Percentiles rank a stretch among this genome's conserved stretches.
Conservation (phyloP, 30 jellyfish, hydroid and myxozoan genomes). For the Kudoa iwatai region DNA sequence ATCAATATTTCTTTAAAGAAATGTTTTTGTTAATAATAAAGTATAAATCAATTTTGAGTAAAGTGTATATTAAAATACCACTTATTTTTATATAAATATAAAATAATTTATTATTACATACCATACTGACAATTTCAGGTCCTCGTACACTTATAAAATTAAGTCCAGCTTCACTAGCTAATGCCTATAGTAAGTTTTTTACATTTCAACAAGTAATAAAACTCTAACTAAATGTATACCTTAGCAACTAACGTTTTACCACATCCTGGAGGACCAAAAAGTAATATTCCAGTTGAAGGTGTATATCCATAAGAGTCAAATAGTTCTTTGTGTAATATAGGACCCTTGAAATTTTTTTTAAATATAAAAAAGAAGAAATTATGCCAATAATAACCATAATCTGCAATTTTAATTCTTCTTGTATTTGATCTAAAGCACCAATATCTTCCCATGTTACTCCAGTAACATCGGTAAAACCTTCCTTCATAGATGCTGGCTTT, state of each 20-base stretch:
- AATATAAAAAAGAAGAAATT: background rate
- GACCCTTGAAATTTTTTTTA: no score
- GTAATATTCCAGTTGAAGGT: slow-evolving; percentile 64
- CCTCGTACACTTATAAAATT: slow-evolving; percentile 87
- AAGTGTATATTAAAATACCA: no score
- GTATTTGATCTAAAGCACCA: slow-evolving; percentile 61
- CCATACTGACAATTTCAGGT: slow-evolving; percentile 82
- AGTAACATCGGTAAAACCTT: slow-evolving; percentile 82
- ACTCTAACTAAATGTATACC: no score
- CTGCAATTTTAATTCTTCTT: slow-evolving; percentile 48
- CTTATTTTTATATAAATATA: no score
- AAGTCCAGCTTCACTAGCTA: slow-evolving; percentile 88
- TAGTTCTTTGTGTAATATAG: slow-evolving; percentile 26
- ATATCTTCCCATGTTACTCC: slow-evolving; percentile 82
- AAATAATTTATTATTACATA: background rate
- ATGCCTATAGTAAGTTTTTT: slow-evolving; percentile 22
- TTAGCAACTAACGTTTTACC: slow-evolving; percentile 85
- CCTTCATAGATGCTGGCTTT: slow-evolving; percentile 82
- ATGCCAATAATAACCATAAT: slow-evolving; percentile 13
- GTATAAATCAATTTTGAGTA: no score
- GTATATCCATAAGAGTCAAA: slow-evolving; percentile 38
- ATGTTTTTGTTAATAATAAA: no score
- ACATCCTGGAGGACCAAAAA: slow-evolving; percentile 99
- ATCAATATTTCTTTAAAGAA: no score
- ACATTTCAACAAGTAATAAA: no score